phyloP scores from a whole-genome alignment of 2,888 invertebrate genomes.

The Panzeria rudis region DNA sequence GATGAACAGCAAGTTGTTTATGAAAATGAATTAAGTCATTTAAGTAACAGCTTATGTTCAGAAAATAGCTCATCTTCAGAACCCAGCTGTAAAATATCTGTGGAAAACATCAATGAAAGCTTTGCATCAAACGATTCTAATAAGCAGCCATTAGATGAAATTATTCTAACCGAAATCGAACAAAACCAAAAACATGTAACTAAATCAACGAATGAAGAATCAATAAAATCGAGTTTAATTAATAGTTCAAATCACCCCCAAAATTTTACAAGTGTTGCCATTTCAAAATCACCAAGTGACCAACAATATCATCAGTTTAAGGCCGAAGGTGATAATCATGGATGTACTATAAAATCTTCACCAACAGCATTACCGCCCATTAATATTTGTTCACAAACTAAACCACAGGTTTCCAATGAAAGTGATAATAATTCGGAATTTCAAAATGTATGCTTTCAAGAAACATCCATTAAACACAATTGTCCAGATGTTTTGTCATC shows the following conservation, averaged over 20 bases:
- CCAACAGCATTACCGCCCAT: not conserved
- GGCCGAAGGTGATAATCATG: constrained; percentile 23
- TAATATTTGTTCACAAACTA: constrained; percentile 1
- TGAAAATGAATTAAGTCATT: constrained; percentile 32
- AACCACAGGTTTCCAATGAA: constrained; percentile 4
- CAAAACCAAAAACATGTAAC: constrained; percentile 33
- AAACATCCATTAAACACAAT: not conserved
- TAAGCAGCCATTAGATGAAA: not conserved
- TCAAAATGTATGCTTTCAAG: constrained; percentile 20
- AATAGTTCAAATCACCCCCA: constrained; percentile 34
- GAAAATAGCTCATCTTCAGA: constrained; percentile 40
- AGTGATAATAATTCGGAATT: not conserved
- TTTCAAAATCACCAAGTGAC: constrained; percentile 6
- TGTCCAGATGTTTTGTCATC: constrained; percentile 9
- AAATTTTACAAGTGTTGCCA: not conserved
- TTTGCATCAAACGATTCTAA: constrained; percentile 7
- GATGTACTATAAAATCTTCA: constrained; percentile 24
- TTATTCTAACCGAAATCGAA: constrained; percentile 6
- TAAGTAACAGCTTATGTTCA: constrained; percentile 47
- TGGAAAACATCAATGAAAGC: constrained; percentile 19
- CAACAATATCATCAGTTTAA: constrained; percentile 25
- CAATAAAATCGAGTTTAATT: constrained; percentile 30
- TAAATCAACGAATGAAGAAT: constrained; percentile 38
- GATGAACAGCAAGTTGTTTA: constrained; percentile 8
- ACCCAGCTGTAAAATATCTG: constrained; percentile 5